phyloP scores from a whole-genome alignment of 92 coral and sea anemone genomes.

The Zoanthus sociatus region DNA sequence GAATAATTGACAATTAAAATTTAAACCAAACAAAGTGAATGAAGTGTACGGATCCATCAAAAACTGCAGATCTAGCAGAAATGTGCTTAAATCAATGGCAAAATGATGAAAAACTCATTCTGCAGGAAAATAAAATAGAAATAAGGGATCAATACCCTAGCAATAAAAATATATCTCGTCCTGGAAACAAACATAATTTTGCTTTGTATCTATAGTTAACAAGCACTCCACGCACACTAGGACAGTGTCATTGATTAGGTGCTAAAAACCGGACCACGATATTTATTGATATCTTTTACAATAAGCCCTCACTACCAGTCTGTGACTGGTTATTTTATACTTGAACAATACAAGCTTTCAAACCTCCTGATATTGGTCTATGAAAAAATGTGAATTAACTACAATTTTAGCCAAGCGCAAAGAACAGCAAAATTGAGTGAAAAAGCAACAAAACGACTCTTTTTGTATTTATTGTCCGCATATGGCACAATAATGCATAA shows the following conservation, averaged over 20 bases:
- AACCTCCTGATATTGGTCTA: conserved; percentile 15
- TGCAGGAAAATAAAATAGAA: not conserved
- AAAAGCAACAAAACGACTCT: not conserved
- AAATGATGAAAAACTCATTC: not conserved
- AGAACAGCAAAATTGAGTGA: not conserved
- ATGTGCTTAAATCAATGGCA: too few species aligned
- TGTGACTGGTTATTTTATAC: conserved; percentile 15
- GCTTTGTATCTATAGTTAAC: not conserved
- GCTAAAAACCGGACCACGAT: not conserved
- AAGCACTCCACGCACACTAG: conserved; percentile 15
- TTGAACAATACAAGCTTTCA: conserved; percentile 34
- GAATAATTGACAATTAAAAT: too few species aligned
- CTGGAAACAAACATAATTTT: not conserved
- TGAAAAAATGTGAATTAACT: not conserved
- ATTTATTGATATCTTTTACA: conserved; percentile 16
- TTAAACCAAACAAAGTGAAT: too few species aligned
- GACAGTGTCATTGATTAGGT: not conserved
- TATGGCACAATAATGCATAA: not conserved
- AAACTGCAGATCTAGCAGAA: too few species aligned
- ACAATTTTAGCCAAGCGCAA: not conserved
- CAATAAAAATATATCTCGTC: conserved; percentile 39
- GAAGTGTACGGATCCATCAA: too few species aligned
- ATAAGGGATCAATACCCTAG: not conserved
- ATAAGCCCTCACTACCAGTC: conserved; percentile 13
- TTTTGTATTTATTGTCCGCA: not conserved